Conservation (phyloP, 2,113 vertebrate genomes). For the Phalacrocorax pelagicus region DNA sequence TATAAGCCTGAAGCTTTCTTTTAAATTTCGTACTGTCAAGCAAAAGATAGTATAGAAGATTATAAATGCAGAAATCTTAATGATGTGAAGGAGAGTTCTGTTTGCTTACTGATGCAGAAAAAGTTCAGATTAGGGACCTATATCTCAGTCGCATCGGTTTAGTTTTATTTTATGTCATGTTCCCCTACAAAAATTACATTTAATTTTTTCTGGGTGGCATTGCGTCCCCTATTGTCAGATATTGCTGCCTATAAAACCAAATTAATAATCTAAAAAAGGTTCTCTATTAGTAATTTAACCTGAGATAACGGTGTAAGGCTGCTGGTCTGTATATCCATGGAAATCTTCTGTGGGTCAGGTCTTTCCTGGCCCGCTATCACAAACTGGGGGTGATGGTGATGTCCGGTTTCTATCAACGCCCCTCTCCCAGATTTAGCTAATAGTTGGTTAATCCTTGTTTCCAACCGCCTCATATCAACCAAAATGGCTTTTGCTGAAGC, state of each 20-base stretch:
- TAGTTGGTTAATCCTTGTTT: background rate
- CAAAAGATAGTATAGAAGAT: background rate
- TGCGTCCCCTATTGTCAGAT: too few relatives aligned
- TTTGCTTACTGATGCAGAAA: background rate
- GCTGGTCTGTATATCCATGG: background rate
- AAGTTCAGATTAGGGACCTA: background rate
- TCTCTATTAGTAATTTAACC: background rate
- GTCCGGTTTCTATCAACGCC: background rate
- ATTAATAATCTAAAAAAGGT: too few relatives aligned
- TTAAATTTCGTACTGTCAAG: background rate
- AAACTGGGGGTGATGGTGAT: rapidly evolving
- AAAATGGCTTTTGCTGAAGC: background rate
- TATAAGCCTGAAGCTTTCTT: background rate
- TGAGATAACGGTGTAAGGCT: rapidly evolving
- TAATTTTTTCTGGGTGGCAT: background rate
- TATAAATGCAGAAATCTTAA: background rate
- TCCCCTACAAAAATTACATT: background rate
- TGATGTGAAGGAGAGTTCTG: background rate
- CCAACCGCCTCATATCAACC: rapidly evolving
- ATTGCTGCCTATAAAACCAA: rapidly evolving
- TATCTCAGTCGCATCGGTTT: background rate
- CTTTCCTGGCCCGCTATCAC: background rate
- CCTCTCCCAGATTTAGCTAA: too few relatives aligned
- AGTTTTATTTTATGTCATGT: background rate
- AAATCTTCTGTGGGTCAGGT: background rate